Base-by-base conservation (phyloP, 2,797 vertebrate species). In the Premnoplex brunnescens region DNA sequence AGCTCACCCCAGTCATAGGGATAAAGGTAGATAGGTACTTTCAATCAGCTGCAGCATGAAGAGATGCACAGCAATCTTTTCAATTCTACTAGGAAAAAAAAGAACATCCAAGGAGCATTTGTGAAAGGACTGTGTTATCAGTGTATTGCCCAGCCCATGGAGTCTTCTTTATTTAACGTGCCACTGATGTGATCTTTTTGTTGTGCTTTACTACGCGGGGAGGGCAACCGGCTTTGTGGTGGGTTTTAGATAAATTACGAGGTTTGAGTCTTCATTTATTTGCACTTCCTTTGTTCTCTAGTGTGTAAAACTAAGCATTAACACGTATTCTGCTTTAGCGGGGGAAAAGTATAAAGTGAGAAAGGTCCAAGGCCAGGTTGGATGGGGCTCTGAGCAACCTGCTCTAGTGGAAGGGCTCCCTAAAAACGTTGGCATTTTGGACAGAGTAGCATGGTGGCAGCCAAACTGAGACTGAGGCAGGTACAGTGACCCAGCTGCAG, bases 361-460 rank as follows among this genome's bases (percentile, higher is more conserved):
- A 39, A 26, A 14, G 22, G 51, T 28, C 28, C 17, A 13, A 22
- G 37, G 11, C 23, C 56, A 21, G 56, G 7, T 15, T 34, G 55
- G 19, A n/a, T 0, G 0, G 24, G 24, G 8, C 32, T 51, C 60
- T 24, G 56, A 49, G 49, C n/a, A 30, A 2, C 23, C 24, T 51
- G 49, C 11, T 9, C 2, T 22, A 22, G n/a, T 37, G 64, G 14
- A 26, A 34, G 7, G 10, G 44, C 44, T 58, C 22, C 64, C 14
- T 44, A 0, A 41, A n/a, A 34, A 6, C 1, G 0, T 2, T 3
- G 1, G 15, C 7, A 16, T 28, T 79, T 69, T 54, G 55, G 32
- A 9, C 36, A 46, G 44, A 12, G 27, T 17, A 2, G 19, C 0
- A 2, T 19, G 52, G 34, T 26, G 32, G 3, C 1, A 2, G 49